Conservation (phyloP, 2,888 invertebrate species). For the Drosophila pegasa region DNA sequence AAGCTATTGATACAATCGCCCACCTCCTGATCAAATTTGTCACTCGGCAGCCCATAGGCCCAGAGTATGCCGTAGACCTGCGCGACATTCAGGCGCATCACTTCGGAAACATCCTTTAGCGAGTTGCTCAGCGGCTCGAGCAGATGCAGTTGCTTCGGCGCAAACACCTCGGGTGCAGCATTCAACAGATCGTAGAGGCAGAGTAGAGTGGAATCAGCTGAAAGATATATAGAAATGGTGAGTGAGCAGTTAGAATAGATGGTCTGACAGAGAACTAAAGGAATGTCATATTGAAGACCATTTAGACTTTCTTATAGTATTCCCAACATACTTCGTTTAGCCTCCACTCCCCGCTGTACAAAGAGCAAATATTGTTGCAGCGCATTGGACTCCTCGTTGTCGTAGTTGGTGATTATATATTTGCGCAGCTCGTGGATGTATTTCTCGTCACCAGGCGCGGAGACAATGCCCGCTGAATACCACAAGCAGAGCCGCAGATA, state of each 20-base stretch:
- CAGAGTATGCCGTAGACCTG: constrained; percentile 91
- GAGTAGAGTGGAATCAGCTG: constrained; percentile 86
- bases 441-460: constrained; percentile 86
- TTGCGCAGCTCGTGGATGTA: constrained; percentile 88
- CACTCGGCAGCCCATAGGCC: constrained; percentile 86
- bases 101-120: constrained; percentile 90
- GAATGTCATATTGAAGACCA: too few relatives aligned
- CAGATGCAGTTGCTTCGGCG: constrained; percentile 87
- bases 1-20: constrained; percentile 81
- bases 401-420: constrained; percentile 87
- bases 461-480: constrained; percentile 87
- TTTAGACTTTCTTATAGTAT: background rate
- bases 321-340: constrained; percentile 87
- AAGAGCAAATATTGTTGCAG: constrained; percentile 89
- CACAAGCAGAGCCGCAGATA: constrained; percentile 93
- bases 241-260: background rate
- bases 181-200: constrained; percentile 94
- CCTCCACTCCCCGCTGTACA: constrained; percentile 88
- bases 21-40: constrained; percentile 86
- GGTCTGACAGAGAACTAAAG: too few relatives aligned
- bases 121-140: constrained; percentile 84
- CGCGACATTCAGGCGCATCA: constrained; percentile 90
- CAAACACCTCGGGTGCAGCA: constrained; percentile 90
- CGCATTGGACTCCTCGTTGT: constrained; percentile 86
- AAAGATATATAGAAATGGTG: background rate